A percentile compares a stretch with the other conserved stretches of the same genome.
Conservation (phyloP, 2,113 vertebrate genomes). For the Syrrhaptes paradoxus region DNA sequence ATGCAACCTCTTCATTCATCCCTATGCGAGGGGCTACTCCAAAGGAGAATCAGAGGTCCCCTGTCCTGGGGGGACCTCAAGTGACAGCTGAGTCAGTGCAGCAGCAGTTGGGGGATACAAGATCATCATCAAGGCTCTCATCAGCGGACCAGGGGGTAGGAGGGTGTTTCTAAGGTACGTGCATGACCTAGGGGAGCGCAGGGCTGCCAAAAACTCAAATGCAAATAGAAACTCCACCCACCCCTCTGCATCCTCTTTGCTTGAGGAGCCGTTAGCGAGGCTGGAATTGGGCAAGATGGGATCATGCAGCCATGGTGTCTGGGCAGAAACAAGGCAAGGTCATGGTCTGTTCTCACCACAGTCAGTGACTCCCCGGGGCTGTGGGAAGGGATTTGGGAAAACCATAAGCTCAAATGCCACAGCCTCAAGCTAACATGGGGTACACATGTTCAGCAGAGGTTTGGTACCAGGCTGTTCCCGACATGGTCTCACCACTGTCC, state of each 20-base stretch:
- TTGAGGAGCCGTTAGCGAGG: constrained; percentile 17
- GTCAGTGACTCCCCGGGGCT: background rate
- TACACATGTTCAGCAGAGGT: background rate
- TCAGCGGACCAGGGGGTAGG: background rate
- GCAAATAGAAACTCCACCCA: constrained; percentile 30
- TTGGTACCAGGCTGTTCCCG: background rate
- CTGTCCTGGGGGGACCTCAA: background rate
- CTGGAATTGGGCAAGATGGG: background rate
- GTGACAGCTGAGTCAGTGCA: background rate
- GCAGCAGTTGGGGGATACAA: background rate
- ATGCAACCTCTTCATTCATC: background rate
- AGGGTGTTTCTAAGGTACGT: background rate
- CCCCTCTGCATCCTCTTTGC: constrained; percentile 28
- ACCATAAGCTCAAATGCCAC: background rate
- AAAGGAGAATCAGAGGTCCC: background rate
- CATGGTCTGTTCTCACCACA: constrained; percentile 21
- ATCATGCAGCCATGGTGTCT: background rate
- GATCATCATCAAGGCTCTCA: constrained; percentile 1
- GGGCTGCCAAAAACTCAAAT: constrained; percentile 10
- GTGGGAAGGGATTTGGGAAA: background rate
- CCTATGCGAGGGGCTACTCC: background rate
- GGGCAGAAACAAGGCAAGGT: constrained; percentile 28
- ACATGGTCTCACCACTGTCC: background rate
- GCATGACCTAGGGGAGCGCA: background rate
- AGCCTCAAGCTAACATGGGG: background rate